Evolutionary conservation across 2,888 invertebrate genomes (phyloP).

Genomic region (Ecdyonurus torrentis): DNA sequence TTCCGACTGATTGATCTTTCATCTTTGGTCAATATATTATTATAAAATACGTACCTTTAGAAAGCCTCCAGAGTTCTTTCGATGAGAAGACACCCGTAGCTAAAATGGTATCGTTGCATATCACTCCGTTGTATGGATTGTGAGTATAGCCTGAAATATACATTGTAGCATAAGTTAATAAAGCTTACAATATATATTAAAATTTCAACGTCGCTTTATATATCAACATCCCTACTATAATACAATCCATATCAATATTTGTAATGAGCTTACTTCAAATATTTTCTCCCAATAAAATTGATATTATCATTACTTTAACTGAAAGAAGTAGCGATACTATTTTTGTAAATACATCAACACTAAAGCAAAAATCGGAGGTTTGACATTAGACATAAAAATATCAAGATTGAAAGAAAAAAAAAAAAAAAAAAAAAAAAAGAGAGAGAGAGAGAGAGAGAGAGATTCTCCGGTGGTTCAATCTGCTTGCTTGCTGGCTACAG

Average conservation of each 20-base stretch:
- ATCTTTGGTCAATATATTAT: background rate
- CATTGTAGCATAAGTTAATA: slow-evolving; percentile 4
- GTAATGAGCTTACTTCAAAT: too few relatives aligned
- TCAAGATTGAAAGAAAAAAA: background rate
- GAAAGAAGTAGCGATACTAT: too few relatives aligned
- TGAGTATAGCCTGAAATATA: slow-evolving; percentile 57
- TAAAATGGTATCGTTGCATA: slow-evolving; percentile 98
- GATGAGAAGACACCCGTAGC: slow-evolving; percentile 99
- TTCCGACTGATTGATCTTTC: too few relatives aligned
- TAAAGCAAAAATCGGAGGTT: too few relatives aligned
- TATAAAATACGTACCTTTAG: slow-evolving; percentile 56
- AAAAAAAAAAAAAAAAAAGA: background rate
- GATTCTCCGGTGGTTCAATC: background rate
- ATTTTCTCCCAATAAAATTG: too few relatives aligned
- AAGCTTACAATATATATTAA: background rate
- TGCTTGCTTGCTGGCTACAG: background rate
- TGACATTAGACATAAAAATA: too few relatives aligned
- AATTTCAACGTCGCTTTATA: too few relatives aligned
- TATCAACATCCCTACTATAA: too few relatives aligned
- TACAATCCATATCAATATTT: too few relatives aligned
- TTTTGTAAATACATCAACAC: too few relatives aligned
- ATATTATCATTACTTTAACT: too few relatives aligned
- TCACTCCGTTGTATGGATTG: slow-evolving; percentile 96
- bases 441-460: background rate
- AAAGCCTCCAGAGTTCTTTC: slow-evolving; percentile 96